A percentile compares a stretch with the other conserved stretches of the same genome.
Evolutionary conservation across 2,888 invertebrate species (phyloP).

Genomic region (Nematopogon swammerdamellus): DNA sequence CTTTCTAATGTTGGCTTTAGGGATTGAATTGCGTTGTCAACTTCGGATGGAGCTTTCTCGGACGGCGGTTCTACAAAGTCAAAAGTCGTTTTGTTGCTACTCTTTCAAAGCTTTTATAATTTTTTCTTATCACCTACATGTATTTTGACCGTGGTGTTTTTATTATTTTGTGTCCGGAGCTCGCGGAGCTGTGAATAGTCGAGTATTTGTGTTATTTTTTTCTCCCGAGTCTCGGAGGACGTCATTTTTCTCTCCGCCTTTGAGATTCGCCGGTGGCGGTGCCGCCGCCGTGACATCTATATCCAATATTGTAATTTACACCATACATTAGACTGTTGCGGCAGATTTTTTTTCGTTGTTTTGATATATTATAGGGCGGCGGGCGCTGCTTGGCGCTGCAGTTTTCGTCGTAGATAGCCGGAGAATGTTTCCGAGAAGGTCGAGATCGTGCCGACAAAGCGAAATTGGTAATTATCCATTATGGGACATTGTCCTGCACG

Average conservation of each 20-base stretch:
- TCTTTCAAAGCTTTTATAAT: slow-evolving; percentile 29
- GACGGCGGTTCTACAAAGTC: not conserved
- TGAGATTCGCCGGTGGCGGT: not conserved
- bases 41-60: not conserved
- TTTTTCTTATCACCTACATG: slow-evolving; percentile 39
- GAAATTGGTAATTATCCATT: slow-evolving; percentile 40
- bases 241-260: not conserved
- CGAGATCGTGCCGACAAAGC: slow-evolving; percentile 31
- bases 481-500: slow-evolving; percentile 37
- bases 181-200: slow-evolving; percentile 32
- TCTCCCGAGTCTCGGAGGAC: not conserved
- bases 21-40: not conserved
- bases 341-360: not conserved
- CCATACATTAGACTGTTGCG: not conserved
- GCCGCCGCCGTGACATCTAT: not conserved
- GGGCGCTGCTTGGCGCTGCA: not conserved
- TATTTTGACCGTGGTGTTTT: slow-evolving; percentile 58
- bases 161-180: slow-evolving; percentile 53
- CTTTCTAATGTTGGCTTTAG: not conserved
- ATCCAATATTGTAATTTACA: not conserved
- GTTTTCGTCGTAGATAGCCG: too few species aligned
- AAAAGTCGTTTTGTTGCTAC: not conserved
- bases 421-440: not conserved
- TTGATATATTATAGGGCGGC: not conserved
- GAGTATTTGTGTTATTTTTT: slow-evolving; percentile 14